Base-by-base conservation (phyloP, 2,797 vertebrate species). In the Mionectes olivaceus region DNA sequence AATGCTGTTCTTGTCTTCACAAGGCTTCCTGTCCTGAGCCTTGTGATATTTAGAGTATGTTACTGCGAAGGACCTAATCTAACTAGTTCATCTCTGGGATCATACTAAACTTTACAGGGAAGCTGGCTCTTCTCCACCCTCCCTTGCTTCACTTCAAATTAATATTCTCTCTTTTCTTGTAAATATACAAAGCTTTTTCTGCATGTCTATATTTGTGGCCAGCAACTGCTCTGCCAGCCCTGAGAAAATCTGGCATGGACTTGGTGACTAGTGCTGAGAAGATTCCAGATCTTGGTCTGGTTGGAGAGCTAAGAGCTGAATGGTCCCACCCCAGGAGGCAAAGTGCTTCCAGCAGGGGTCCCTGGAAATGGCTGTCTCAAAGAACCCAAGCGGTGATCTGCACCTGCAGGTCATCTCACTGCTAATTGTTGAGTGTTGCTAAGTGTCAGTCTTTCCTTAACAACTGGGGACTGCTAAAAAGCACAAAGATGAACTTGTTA, bases 331-430 rank as follows among this genome's bases (percentile, higher is more conserved):
- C 55, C 0, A 9, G 32, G 13, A 83, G 21, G 27, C 13, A n/a
- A 73, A 44, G 47, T 2, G 1, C 55, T 55, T 28, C 55, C 65
- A 73, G 59, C 22, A 56, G 43, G 28, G 2, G 6, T 53, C 65
- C 46, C 25, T 70, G 18, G 41, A 37, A 59, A 35, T 13, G 2
- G 0, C 71, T 73, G 39, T 63, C 47, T 46, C 0, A 0, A 7
- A 63, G 78, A 67, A 74, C 10, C 9, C 1, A 2, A 47, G 79
- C 1, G 2, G 37, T 25, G 33, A 56, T 69, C 28, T 19, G 33
- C 59, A 67, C 33, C 56, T 50, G 49, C 22, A 43, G 33, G 49
- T 64, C 0, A 0, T 43, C 33, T 87, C 1, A 0, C 30, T 68
- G 37, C 3, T 1, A 32, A n/a, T 32, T 64, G 39, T 63, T 22